Evolutionary conservation across 2,888 invertebrate species (phyloP).

Genomic region (Antheraea assamensis): DNA sequence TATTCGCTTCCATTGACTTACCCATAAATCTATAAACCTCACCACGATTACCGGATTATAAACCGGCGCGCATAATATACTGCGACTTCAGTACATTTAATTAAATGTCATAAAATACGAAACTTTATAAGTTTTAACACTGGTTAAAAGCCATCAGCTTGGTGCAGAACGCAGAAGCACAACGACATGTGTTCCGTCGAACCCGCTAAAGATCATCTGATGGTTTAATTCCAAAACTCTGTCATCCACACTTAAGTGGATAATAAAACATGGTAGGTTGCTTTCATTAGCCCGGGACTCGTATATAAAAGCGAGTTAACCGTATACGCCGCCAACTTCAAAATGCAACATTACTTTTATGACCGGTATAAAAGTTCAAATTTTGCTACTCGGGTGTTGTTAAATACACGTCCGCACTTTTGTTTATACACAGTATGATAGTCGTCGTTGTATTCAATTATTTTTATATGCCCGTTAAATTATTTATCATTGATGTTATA

Average conservation of each 20-base stretch:
- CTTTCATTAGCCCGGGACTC: conserved; percentile 66
- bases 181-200: conserved; percentile 35
- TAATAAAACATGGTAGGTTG: conserved; percentile 73
- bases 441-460: conserved; percentile 32
- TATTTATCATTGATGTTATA: too few species aligned
- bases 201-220: conserved; percentile 38
- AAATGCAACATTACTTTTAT: conserved; percentile 70
- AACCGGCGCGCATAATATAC: conserved; percentile 23
- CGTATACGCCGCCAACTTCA: conserved; percentile 56
- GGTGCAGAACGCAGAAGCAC: conserved; percentile 18
- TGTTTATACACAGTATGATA: conserved; percentile 40
- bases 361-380: conserved; percentile 74
- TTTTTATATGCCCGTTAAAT: conserved; percentile 15
- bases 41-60: neutral
- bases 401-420: conserved; percentile 38
- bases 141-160: conserved; percentile 28
- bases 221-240: conserved; percentile 40
- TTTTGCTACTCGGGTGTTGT: conserved; percentile 62
- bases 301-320: conserved; percentile 65
- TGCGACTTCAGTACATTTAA: conserved; percentile 39
- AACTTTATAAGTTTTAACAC: conserved; percentile 35
- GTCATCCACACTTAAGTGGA: conserved; percentile 57
- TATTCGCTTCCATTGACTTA: too few species aligned
- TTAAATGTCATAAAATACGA: conserved; percentile 46
- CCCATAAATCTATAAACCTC: neutral